Evolutionary conservation across 1,140 invertebrate genomes (phyloP), one percentile per base, ranked within the genome.

Genomic region (Sitodiplosis mosellana): DNA sequence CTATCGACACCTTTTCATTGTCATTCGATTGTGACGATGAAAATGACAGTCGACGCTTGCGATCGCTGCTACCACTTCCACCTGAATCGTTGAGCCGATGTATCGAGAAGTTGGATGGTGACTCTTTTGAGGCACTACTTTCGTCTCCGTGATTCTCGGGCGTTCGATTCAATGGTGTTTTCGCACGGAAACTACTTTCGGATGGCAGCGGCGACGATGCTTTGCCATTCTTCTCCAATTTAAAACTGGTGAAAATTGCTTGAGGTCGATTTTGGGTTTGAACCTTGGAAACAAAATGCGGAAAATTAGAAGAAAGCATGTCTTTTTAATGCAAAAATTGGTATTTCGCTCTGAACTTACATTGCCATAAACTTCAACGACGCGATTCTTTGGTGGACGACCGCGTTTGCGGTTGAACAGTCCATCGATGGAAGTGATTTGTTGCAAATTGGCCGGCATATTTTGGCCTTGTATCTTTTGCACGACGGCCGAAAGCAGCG

Each of bases 161-260:
- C 27, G 27, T 5, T 27, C 10, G 27, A 27, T 27, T 27, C 10
- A 27, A 27, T 27, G 27, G 27, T 5, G 27, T 27, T 27, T 27
- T 27, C 10, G 27, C 27, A 27, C 27, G 27, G 10, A 27, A 27
- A 27, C 27, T 27, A 27, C 18, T 43, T 43, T 43, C 18, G 10
- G 41, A 18, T 43, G 17, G 15, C 15, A 17, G 15, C 4, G 33
- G 15, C 6, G 22, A 19, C 17, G 38, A 37, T 6, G 38, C 10
- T 43, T 43, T 12, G 18, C 20, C 41, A 21, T 66, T 69, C 67
- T 90, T 88, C 17, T 87, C 87, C 48, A 92, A 68, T 61, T 92
- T 92, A 59, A 91, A 92, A 54, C 86, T 89, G 20, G 87, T 90
- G 60, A 91, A 92, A 53, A 92, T 90, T 7, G 87, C 88, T 65